Evolutionary conservation across 2,113 vertebrate species (phyloP).

Genomic region (Corythornis cristatus): DNA sequence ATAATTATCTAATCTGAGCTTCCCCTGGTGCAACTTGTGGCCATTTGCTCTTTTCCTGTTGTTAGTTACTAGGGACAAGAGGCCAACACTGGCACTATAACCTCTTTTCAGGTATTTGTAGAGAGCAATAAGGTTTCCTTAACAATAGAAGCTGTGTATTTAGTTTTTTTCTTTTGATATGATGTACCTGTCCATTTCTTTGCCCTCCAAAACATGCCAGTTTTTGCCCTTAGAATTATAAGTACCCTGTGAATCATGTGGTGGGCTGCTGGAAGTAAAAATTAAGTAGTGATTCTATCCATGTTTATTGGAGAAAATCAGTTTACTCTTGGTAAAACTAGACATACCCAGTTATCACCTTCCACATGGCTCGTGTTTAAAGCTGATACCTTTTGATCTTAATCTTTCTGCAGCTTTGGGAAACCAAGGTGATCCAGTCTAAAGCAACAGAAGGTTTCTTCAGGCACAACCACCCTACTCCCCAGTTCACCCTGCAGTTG

Average conservation of each 20-base stretch:
- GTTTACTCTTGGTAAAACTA: not conserved
- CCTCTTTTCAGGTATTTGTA: too few species aligned
- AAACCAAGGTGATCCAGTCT: slow-evolving; percentile 92
- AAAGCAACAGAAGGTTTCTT: slow-evolving; percentile 93
- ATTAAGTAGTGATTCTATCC: not conserved
- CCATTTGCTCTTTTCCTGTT: too few species aligned
- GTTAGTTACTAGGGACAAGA: too few species aligned
- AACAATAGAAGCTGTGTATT: not conserved
- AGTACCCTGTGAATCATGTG: fast-evolving
- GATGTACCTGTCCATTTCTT: not conserved
- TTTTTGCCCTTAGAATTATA: not conserved
- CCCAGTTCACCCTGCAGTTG: slow-evolving; percentile 85
- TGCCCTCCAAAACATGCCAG: not conserved
- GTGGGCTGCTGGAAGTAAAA: not conserved
- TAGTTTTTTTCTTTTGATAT: not conserved
- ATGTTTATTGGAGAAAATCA: not conserved
- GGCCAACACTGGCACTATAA: too few species aligned
- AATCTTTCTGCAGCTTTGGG: slow-evolving; percentile 86
- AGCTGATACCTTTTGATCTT: not conserved
- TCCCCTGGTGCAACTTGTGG: too few species aligned
- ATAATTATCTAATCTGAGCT: too few species aligned
- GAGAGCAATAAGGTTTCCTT: too few species aligned
- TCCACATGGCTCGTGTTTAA: not conserved
- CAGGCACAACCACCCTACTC: slow-evolving; percentile 71
- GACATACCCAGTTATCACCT: not conserved